These are phyloP conservation scores for Apoda limacodes DNA, from an alignment of 2,888 invertebrate species.

Conservation along the genomic window DNA sequence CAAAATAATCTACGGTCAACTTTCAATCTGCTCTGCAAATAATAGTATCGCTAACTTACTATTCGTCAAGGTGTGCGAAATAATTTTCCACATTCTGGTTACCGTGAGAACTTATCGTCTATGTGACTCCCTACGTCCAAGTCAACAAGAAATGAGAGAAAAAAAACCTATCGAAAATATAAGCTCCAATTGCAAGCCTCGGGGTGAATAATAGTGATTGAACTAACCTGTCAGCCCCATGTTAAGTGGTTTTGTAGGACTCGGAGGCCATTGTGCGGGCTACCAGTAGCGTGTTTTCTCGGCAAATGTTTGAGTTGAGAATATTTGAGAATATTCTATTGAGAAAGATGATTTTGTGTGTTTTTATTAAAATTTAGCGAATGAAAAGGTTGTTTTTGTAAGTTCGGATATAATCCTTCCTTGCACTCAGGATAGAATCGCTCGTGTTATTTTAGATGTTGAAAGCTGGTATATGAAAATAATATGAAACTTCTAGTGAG, in stretches of 20 bases:
- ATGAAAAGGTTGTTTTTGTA: constrained; percentile 38
- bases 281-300: constrained; percentile 65
- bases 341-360: constrained; percentile 37
- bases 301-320: constrained; percentile 61
- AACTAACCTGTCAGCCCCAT: constrained; percentile 70
- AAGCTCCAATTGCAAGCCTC: constrained; percentile 51
- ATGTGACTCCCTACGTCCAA: constrained; percentile 40
- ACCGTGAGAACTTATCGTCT: constrained; percentile 52
- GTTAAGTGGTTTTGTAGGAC: constrained; percentile 66
- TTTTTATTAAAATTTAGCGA: constrained; percentile 41
- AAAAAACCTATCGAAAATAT: constrained; percentile 55
- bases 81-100: constrained; percentile 22
- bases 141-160: constrained; percentile 18
- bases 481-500: too few species aligned
- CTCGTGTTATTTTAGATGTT: too few species aligned
- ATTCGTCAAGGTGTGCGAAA: constrained; percentile 25
- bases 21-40: too few species aligned
- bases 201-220: constrained; percentile 62
- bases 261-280: constrained; percentile 53
- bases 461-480: too few species aligned
- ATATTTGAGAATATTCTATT: constrained; percentile 52
- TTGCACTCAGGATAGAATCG: too few species aligned
- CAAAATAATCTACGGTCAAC: too few species aligned
- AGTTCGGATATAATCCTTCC: too few species aligned
- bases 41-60: too few species aligned